Evolutionary conservation across 2,888 invertebrate species (phyloP), one percentile per base, ranked within the genome.

Genomic region (Pristionchus exspectatus): DNA sequence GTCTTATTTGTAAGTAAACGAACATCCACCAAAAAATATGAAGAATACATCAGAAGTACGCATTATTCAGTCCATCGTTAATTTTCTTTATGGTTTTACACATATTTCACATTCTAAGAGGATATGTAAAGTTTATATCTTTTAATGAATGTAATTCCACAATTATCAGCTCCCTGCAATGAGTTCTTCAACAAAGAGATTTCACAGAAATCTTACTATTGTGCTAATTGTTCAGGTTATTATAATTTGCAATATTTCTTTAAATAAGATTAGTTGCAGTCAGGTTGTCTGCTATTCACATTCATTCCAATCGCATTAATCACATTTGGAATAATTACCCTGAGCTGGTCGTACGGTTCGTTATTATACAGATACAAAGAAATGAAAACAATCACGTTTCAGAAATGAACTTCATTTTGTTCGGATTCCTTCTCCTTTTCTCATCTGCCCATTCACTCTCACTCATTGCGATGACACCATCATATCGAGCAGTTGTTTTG

Each of bases 161-260:
- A 59, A 1, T 21, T 12, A 21, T 33, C 74, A 74, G 74, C 12
- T 74, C 16, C 74, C 74, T 18, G 14, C 74, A 30, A 74, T 74
- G 74, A 74, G 74, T 74, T 18, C 30, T 18, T 30, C 74, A 38
- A 74, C 74, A 18, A 74, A 74, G 21, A 74, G 38, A 38, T 74
- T 38, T 33, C 74, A 74, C 16, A 2, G 74, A 74, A 14, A 74
- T 30, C 74, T 74, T 3, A 74, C 74, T 14, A 74, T 74, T 38
- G 74, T 74, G 9, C 74, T 74, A 2, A 30, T 74, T 10, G 74
- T 74, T 16, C 74, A 74, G 74, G 74, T 74, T 5, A 33, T 18
- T 33, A 16, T 5, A 0, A 33, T 74, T 74, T 10, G 2, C 38
- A 38, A 18, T 14, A 74, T 33, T 38, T 18, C 33, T 50, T 9